Conservation (phyloP, 2,113 vertebrate species). For the Brachypteracias leptosomus region DNA sequence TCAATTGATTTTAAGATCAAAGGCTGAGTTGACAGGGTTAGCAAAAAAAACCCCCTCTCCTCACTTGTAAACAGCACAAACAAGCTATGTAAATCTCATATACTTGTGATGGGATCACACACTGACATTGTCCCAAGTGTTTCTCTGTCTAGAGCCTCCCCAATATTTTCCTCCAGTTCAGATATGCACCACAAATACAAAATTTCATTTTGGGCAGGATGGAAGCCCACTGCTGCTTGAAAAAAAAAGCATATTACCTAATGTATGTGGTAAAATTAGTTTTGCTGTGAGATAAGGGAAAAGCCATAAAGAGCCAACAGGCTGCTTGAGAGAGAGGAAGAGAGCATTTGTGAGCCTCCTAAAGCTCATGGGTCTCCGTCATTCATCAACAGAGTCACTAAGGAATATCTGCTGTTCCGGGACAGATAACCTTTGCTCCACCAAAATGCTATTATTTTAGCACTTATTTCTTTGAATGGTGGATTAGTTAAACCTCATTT, state of each 20-base stretch:
- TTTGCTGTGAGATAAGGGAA: neutral
- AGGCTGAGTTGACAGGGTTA: neutral
- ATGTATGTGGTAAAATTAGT: neutral
- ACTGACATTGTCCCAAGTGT: neutral
- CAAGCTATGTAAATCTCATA: neutral
- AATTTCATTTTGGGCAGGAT: neutral
- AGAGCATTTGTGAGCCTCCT: neutral
- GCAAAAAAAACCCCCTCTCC: neutral
- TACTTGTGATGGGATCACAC: neutral
- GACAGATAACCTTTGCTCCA: neutral
- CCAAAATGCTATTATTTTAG: conserved; percentile 3
- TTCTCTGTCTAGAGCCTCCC: neutral
- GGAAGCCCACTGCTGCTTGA: neutral
- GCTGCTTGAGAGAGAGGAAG: neutral
- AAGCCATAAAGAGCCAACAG: neutral
- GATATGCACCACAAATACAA: neutral
- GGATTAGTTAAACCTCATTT: neutral
- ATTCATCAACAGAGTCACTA: neutral
- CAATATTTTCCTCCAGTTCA: neutral
- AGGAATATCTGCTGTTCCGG: neutral
- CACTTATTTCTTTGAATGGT: neutral
- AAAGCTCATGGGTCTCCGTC: neutral
- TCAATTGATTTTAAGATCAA: neutral
- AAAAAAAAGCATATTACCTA: neutral
- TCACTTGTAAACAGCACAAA: neutral